phyloP scores from a whole-genome alignment of 92 coral and sea anemone genomes.

The Phymanthus crucifer region DNA sequence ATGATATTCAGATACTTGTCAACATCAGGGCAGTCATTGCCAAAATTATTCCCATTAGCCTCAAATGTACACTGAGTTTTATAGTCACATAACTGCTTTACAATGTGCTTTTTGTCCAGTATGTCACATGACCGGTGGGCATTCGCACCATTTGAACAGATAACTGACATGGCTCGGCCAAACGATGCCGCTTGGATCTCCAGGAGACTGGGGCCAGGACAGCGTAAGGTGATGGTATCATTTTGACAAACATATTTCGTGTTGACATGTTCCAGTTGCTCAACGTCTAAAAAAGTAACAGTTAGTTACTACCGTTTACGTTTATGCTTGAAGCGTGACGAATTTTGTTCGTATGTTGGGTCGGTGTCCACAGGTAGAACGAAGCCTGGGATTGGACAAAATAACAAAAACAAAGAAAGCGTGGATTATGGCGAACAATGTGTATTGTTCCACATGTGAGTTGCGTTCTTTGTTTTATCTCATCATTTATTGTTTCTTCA shows the following conservation, averaged over 20 bases:
- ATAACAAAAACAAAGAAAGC: too few species aligned
- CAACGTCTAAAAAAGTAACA: slow-evolving; percentile 13
- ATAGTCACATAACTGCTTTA: slow-evolving; percentile 27
- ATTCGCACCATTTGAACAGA: slow-evolving; percentile 26
- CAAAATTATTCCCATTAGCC: slow-evolving; percentile 7
- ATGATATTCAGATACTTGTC: slow-evolving; percentile 40
- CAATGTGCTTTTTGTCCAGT: slow-evolving; percentile 9
- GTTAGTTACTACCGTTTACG: background rate
- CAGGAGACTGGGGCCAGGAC: slow-evolving; percentile 16
- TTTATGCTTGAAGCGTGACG: too few species aligned
- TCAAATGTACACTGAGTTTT: slow-evolving; percentile 10
- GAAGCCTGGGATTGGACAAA: too few species aligned
- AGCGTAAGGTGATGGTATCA: background rate
- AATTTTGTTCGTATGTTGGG: too few species aligned
- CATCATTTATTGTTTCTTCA: too few species aligned
- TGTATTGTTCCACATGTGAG: too few species aligned
- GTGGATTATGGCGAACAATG: too few species aligned
- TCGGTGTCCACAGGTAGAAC: too few species aligned
- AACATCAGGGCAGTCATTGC: slow-evolving; percentile 31
- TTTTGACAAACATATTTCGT: slow-evolving; percentile 21
- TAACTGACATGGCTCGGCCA: slow-evolving; percentile 25
- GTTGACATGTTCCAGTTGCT: slow-evolving; percentile 14
- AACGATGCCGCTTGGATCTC: slow-evolving; percentile 29
- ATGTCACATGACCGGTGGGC: slow-evolving; percentile 18
- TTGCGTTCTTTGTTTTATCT: too few species aligned